Evolutionary conservation across 2,888 invertebrate species (phyloP), one percentile per base, ranked within the genome.

Genomic region (Hedychridium roseum): DNA sequence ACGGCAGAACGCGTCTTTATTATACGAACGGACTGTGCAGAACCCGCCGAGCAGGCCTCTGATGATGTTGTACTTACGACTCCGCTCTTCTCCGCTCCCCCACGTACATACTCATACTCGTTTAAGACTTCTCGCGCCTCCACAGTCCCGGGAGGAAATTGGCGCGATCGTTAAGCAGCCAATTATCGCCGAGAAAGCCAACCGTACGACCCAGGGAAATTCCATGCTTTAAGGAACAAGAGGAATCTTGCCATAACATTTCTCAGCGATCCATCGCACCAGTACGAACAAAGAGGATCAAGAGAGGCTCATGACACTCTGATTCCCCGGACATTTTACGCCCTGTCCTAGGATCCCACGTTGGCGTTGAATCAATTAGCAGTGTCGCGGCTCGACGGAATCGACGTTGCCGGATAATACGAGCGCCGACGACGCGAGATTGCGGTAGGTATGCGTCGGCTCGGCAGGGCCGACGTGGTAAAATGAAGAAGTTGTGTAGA

Each of bases 1-100:
- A 18, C 60, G 57, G 57, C 58, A 60, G 70, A 71, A 73, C 74
- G 76, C 70, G 73, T 76, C 75, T 76, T 76, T 76, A 76, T 76
- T 75, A 75, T 73, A 73, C 70, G 69, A 68, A 61, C 64, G 67
- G 62, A 66, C 64, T 56, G 54, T 67, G 67, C n/a, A n/a, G 63
- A 70, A 70, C 68, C 64, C 60, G 60, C 61, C 64, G 53, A 62
- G 62, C 65, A 56, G 57, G 57, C 53, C 68, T 70, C 62, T 69
- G 64, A 70, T 71, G 71, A 71, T 71, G 71, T 71, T 71, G 71
- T 71, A 71, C 71, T 68, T 61, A 59, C 57, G 64, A 64, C 61
- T 64, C n/a, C 57, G 44, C 54, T 49, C 58, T 6, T 16, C 7
- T 36, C 20, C 38, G 53, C 56, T 61, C 54, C 43, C 58, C 57